A percentile compares a stretch with the other conserved stretches of the same genome.
These are phyloP conservation scores for Bursaphelenchus okinawaensis DNA, from an alignment of 2,888 invertebrate species.

Conservation along the genomic window DNA sequence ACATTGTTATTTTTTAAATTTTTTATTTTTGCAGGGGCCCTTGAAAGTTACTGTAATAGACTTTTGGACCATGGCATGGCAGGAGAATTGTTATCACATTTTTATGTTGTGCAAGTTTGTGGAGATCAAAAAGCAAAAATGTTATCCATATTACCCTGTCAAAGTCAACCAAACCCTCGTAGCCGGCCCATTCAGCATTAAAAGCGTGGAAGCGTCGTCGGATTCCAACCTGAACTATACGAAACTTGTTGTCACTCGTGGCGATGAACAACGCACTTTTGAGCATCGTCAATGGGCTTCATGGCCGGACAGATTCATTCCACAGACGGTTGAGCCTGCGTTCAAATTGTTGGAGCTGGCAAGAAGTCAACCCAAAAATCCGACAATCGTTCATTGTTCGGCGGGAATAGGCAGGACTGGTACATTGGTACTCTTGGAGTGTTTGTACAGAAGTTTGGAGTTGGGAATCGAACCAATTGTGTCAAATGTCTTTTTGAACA, in stretches of 20 bases:
- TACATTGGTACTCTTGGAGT: conserved; percentile 16
- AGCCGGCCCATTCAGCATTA: background rate
- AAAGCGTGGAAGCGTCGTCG: background rate
- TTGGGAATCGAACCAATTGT: conserved; percentile 11
- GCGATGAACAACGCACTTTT: conserved; percentile 3
- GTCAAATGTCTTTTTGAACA: conserved; percentile 6
- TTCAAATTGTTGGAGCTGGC: background rate
- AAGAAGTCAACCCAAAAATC: background rate
- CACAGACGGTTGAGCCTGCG: conserved; percentile 1
- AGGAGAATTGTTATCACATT: conserved; percentile 14
- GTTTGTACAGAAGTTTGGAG: background rate
- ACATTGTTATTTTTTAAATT: too few relatives aligned
- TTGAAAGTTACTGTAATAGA: conserved; percentile 25
- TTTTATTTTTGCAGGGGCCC: conserved; percentile 19
- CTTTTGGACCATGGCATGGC: conserved; percentile 22
- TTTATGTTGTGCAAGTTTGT: conserved; percentile 17
- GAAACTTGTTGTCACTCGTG: background rate
- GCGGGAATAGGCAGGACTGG: conserved; percentile 23
- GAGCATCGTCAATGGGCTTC: conserved; percentile 16
- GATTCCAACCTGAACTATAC: background rate
- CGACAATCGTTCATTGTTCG: conserved; percentile 20
- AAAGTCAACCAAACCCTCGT: background rate
- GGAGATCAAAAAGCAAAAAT: conserved; percentile 14
- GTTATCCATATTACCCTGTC: conserved; percentile 19
- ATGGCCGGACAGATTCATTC: conserved; percentile 7